These are phyloP conservation scores for Neoscelio sp. DNA, from an alignment of 2,888 invertebrate genomes.

Conservation along the genomic window DNA sequence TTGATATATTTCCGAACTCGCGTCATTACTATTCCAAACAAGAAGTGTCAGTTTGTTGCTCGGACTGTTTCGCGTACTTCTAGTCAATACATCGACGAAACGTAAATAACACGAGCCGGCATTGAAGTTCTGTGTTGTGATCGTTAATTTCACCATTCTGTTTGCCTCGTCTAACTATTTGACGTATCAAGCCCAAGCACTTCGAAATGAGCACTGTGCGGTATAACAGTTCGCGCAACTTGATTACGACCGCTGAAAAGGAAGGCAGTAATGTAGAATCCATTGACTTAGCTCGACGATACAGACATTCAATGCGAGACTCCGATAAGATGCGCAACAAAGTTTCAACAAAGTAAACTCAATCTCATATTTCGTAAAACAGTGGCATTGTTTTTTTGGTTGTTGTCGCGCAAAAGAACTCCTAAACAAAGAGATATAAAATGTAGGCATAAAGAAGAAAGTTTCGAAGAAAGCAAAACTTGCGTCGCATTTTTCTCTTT, in stretches of 20 bases:
- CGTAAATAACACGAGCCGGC: slow-evolving; percentile 29
- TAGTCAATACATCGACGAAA: slow-evolving; percentile 34
- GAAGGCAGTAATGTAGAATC: slow-evolving; percentile 8
- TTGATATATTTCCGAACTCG: slow-evolving; percentile 1
- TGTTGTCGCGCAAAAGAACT: no score
- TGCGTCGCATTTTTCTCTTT: no score
- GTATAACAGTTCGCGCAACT: slow-evolving; percentile 30
- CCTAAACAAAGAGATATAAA: no score
- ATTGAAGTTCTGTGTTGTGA: slow-evolving; percentile 23
- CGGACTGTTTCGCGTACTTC: slow-evolving; percentile 13
- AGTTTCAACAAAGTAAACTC: background rate
- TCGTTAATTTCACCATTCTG: slow-evolving; percentile 41
- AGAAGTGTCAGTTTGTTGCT: slow-evolving; percentile 34
- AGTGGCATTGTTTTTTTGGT: no score
- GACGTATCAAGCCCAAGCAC: slow-evolving; percentile 22
- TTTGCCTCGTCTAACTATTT: slow-evolving; percentile 43
- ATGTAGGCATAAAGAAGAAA: no score
- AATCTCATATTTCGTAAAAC: background rate
- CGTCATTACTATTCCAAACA: slow-evolving; percentile 26
- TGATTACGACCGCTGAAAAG: slow-evolving; percentile 17
- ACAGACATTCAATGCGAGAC: slow-evolving; percentile 7
- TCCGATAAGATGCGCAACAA: background rate
- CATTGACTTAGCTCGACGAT: background rate
- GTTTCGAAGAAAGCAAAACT: no score
- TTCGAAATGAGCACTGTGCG: slow-evolving; percentile 22